Evolutionary conservation across 2,113 vertebrate genomes (phyloP), one percentile per base, ranked within the genome.

Genomic region (Leptobrachium ailaonicum): DNA sequence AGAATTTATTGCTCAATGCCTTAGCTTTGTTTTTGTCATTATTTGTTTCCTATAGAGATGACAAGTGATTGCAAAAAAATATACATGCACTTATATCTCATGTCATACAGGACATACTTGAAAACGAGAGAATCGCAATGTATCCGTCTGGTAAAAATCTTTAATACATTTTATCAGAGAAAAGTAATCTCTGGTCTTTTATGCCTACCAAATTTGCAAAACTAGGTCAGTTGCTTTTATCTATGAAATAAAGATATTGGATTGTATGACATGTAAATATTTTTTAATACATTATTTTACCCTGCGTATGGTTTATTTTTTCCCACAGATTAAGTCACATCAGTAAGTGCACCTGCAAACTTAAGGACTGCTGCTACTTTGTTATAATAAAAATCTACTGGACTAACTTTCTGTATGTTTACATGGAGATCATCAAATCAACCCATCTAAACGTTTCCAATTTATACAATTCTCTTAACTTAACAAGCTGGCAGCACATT

Each of bases 401-500:
- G 84, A 86, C 86, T 63, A 77, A 82, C 71, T n/a, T 89, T 89
- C 56, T 87, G 41, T 85, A 77, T 84, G 84, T n/a, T 84, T 88
- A 74, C 44, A 83, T 67, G 86, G 68, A 83, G 83, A 11, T 83
- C 87, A 87, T 85, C 10, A 83, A 77, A 88, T 86, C 82, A 88
- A 80, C 8, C 66, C 74, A 86, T 87, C 53, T 68, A 85, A 88
- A 86, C 85, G 8, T 82, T 84, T 88, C 76, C 79, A 88, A 86
- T 89, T 89, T 85, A 86, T 87, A 82, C 87, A 90, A 91, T 88
- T 92, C 84, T 87, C 85, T 90, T 88, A 89, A 92, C 62, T 85
- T 92, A 94, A 92, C 90, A 95, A n/a, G n/a, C n/a, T n/a, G n/a
- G 90, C 89, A 92, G 90, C 86, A 92, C 82, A 44, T 92, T 90